Percentiles rank a stretch among this genome's conserved stretches.
phyloP scores from a whole-genome alignment of 2,113 vertebrate genomes.

The Microcebus griseorufus region DNA sequence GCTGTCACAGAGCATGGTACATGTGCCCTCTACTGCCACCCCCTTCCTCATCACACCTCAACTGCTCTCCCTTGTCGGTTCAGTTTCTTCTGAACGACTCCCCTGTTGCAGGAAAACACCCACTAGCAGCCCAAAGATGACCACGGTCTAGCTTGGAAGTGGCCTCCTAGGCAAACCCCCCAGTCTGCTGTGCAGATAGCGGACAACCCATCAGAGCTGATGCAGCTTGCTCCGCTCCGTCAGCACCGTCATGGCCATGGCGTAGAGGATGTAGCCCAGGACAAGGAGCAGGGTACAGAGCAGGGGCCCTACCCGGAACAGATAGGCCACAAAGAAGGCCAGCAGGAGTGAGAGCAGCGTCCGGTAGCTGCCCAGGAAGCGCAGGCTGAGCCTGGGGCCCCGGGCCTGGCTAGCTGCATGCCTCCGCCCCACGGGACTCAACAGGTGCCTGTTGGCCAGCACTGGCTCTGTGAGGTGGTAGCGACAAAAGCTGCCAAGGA shows the following conservation, averaged over 20 bases:
- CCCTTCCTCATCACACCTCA: not conserved
- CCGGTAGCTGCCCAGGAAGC: constrained; percentile 93
- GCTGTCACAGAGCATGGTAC: fast-evolving
- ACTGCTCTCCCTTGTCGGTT: not conserved
- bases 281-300: constrained; percentile 87
- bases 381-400: constrained; percentile 90
- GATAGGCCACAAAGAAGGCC: constrained; percentile 85
- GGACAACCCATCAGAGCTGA: constrained; percentile 72
- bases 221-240: constrained; percentile 87
- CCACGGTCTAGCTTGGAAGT: not conserved
- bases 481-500: constrained; percentile 91
- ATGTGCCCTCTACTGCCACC: not conserved
- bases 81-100: not conserved
- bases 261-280: constrained; percentile 85
- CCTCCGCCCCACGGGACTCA: constrained; percentile 79
- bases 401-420: not conserved
- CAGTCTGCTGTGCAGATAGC: not conserved
- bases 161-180: not conserved
- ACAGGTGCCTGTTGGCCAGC: constrained; percentile 22
- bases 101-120: not conserved
- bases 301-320: constrained; percentile 87
- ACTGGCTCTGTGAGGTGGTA: constrained; percentile 86
- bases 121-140: not conserved
- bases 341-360: constrained; percentile 87
- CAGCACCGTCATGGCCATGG: constrained; percentile 85